These are phyloP conservation scores for Spongia lamella DNA, from an alignment of 37 sponge, comb jelly and placozoan species.

Conservation along the genomic window DNA sequence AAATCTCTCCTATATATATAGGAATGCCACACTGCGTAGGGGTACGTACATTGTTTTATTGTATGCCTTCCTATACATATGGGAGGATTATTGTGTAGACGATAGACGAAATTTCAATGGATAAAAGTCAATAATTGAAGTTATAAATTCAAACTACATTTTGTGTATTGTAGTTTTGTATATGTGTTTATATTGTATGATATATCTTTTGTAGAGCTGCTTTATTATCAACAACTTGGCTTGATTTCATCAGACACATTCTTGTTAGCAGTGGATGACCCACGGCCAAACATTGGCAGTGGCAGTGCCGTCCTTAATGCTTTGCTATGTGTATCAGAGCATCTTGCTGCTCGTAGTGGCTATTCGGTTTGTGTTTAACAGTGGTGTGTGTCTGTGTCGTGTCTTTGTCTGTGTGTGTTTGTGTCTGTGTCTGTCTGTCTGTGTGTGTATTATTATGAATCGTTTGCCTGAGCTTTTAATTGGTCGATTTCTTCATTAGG, in stretches of 20 bases:
- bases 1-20: too few species aligned
- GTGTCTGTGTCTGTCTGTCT: too few species aligned
- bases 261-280: constrained; percentile 80
- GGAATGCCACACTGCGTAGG: too few species aligned
- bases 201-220: constrained; percentile 66
- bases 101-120: background rate
- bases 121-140: background rate
- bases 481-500: constrained; percentile 12
- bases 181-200: background rate
- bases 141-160: too few species aligned
- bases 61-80: too few species aligned
- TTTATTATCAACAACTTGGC: constrained; percentile 58
- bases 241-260: constrained; percentile 29
- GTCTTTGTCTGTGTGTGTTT: too few species aligned
- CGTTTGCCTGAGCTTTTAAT: background rate
- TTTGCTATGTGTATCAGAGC: constrained; percentile 69
- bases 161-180: background rate
- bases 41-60: too few species aligned
- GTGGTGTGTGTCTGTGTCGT: too few species aligned
- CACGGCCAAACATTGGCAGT: constrained; percentile 77
- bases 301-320: constrained; percentile 82
- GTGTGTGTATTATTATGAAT: background rate
- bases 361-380: constrained; percentile 39
- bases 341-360: constrained; percentile 48
- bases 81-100: too few species aligned